Percentiles rank a stretch among this genome's conserved stretches.
Conservation (phyloP, 1,140 invertebrate species). For the Asbolus verrucosus region DNA sequence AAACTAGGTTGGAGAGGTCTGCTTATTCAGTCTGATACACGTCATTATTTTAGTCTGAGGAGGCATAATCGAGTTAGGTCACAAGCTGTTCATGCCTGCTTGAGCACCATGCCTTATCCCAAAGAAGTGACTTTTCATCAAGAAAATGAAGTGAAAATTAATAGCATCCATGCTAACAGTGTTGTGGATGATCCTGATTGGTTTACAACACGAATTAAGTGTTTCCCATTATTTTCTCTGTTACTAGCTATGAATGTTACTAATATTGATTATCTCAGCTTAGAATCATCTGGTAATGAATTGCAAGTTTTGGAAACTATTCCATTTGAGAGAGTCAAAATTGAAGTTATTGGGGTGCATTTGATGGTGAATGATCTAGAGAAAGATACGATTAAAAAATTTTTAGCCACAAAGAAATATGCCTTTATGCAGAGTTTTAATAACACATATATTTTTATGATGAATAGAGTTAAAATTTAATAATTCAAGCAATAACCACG, state of each 20-base stretch:
- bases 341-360: constrained; percentile 66
- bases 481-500: neutral
- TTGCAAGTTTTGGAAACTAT: constrained; percentile 70
- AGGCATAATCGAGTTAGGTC: constrained; percentile 69
- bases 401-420: constrained; percentile 61
- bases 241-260: constrained; percentile 80
- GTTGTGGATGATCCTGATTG: constrained; percentile 66
- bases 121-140: constrained; percentile 79
- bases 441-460: constrained; percentile 59
- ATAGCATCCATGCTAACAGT: constrained; percentile 66
- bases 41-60: constrained; percentile 73
- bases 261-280: constrained; percentile 77
- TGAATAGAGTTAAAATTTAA: constrained; percentile 57
- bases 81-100: constrained; percentile 77
- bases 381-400: constrained; percentile 62
- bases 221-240: constrained; percentile 86
- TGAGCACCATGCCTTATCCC: constrained; percentile 78
- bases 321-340: constrained; percentile 67
- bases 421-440: constrained; percentile 61
- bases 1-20: constrained; percentile 80
- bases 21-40: constrained; percentile 79
- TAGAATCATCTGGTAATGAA: constrained; percentile 76
- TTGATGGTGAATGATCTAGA: constrained; percentile 57
- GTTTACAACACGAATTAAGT: constrained; percentile 77
- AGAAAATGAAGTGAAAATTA: constrained; percentile 68